These are phyloP conservation scores for Sinosuthora webbiana DNA, from an alignment of 2,113 vertebrate species.

Conservation along the genomic window DNA sequence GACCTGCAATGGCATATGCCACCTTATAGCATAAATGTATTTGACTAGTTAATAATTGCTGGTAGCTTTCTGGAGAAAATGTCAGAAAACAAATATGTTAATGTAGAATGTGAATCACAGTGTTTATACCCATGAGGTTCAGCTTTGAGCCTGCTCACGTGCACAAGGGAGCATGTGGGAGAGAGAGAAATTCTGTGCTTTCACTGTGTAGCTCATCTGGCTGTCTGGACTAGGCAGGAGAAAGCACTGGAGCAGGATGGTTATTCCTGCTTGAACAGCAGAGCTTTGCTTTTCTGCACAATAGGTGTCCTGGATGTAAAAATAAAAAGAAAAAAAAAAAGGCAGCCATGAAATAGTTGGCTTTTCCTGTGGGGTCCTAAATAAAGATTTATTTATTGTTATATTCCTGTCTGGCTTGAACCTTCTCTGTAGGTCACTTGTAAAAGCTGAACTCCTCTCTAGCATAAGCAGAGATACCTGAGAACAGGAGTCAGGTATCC, in stretches of 20 bases:
- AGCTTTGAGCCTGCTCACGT: background rate
- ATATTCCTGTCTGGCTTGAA: background rate
- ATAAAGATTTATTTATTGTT: background rate
- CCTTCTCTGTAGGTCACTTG: background rate
- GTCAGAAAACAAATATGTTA: background rate
- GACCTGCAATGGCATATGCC: background rate
- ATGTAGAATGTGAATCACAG: background rate
- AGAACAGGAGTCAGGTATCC: background rate
- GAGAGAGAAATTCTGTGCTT: background rate
- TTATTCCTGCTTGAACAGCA: background rate
- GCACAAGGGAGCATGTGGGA: background rate
- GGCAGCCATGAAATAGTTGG: background rate
- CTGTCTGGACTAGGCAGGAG: background rate
- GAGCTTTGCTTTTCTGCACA: background rate
- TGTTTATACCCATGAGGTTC: background rate
- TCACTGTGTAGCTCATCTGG: rapidly evolving
- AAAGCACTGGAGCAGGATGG: background rate
- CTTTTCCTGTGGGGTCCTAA: background rate
- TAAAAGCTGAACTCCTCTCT: background rate
- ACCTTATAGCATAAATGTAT: background rate
- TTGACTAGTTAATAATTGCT: background rate
- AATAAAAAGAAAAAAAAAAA: background rate
- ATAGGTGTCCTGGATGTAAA: background rate
- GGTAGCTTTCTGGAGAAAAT: background rate
- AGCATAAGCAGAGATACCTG: background rate